Evolutionary conservation across 2,797 vertebrate species (phyloP), one percentile per base, ranked within the genome.

Genomic region (Oreochromis grahami): DNA sequence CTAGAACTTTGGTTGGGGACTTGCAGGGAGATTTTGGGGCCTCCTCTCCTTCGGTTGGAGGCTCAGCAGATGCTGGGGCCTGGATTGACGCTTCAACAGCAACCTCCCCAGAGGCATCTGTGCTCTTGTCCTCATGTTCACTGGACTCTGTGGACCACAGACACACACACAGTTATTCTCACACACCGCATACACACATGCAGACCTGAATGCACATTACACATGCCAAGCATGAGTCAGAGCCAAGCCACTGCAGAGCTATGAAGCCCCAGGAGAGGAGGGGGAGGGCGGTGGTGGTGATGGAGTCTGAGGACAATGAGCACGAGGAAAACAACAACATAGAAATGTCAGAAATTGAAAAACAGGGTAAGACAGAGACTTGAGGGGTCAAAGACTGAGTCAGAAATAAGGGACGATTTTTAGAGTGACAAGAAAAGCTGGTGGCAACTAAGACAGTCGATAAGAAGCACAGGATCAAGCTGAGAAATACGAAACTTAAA

Each of bases 61-160:
- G 97, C 86, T 99, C 98, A 10, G 78, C 80, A 52, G 95, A 93
- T 24, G 97, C 95, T 41, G 97, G 96, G 91, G 95, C 95, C 87
- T 97, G 97, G 90, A 95, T 96, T 78, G 98, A 97, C 26, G 95
- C 96, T 84, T 96, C 96, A 32, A 94, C 94, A 50, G 97, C 96
- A 68, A 95, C 96, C 91, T 99, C 98, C 93, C 96, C 98, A 10
- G 97, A 98, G 94, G 96, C 97, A 86, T 97, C 98, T 85, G 97
- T 97, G 96, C 97, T 98, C 94, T 99, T 99, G 93, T 99, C 98
- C 96, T 99, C 98, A 85, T 98, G 98, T 92, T 99, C 98, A 93
- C 98, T 99, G 88, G 98, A 99, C 96, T 99, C 98, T 99, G 93
- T 74, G 90, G 86, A 84, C 48, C 11, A 45, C 56, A 78, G 63